phyloP scores from a whole-genome alignment of 2,113 vertebrate species.

The Hippocampus zosterae region DNA sequence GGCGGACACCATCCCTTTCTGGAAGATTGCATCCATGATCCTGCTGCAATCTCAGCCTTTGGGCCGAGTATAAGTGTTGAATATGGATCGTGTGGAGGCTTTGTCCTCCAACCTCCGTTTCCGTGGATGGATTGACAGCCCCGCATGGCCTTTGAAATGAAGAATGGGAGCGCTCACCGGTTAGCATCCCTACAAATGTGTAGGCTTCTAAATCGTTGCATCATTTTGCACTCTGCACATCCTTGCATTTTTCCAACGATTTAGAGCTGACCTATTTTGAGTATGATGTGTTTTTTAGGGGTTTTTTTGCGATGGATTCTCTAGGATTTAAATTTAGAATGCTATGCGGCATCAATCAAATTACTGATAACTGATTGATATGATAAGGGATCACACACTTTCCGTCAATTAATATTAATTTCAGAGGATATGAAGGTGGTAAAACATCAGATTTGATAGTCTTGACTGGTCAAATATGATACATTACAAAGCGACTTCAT shows the following conservation, averaged over 20 bases:
- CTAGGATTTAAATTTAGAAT: conserved; percentile 3
- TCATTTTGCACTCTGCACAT: neutral
- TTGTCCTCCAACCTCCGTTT: neutral
- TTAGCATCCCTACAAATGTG: neutral
- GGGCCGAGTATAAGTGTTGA: neutral
- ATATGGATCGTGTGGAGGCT: neutral
- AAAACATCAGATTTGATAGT: conserved; percentile 31
- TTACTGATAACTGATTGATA: conserved; percentile 11
- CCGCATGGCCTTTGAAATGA: neutral
- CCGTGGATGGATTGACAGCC: neutral
- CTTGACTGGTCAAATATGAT: conserved; percentile 34
- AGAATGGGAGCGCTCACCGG: neutral
- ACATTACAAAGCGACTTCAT: conserved; percentile 45
- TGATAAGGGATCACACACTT: neutral
- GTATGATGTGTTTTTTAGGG: neutral
- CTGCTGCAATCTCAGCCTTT: neutral
- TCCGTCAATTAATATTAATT: conserved; percentile 18
- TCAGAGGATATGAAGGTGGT: conserved; percentile 1
- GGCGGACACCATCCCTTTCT: neutral
- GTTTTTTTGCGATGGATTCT: neutral
- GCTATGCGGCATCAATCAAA: neutral
- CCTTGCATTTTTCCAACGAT: neutral
- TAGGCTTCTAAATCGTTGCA: neutral
- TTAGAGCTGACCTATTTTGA: too few species aligned
- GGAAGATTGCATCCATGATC: neutral